phyloP scores from a whole-genome alignment of 2,888 invertebrate genomes.

The Netelia virgata region DNA sequence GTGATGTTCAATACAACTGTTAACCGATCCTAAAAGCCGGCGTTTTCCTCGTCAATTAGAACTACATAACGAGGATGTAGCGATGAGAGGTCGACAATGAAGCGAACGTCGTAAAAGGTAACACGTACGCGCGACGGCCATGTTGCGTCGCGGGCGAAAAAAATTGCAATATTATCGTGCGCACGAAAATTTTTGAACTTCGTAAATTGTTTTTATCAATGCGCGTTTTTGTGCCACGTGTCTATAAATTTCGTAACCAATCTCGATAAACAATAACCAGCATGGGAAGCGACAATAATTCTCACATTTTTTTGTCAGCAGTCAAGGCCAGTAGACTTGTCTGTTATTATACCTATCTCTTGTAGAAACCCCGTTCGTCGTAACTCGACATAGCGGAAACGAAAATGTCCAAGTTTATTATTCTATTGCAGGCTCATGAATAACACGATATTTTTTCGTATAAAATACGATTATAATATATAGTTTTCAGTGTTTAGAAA shows the following conservation, averaged over 20 bases:
- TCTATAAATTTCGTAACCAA: too few relatives aligned
- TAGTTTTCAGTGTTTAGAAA: too few relatives aligned
- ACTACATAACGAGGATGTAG: not conserved
- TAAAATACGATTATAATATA: too few relatives aligned
- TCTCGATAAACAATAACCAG: too few relatives aligned
- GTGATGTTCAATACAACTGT: too few relatives aligned
- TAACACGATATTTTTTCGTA: too few relatives aligned
- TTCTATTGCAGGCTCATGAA: not conserved
- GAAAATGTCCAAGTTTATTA: not conserved
- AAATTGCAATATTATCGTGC: slow-evolving; percentile 6
- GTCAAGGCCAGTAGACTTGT: not conserved
- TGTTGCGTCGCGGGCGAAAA: slow-evolving; percentile 51
- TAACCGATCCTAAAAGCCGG: too few relatives aligned
- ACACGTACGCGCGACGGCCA: slow-evolving; percentile 60
- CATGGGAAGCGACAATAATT: not conserved
- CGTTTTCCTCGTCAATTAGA: too few relatives aligned
- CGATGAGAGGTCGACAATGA: slow-evolving; percentile 1
- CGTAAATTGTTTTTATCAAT: not conserved
- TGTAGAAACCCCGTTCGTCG: not conserved
- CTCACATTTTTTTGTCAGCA: not conserved
- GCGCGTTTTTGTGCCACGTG: too few relatives aligned
- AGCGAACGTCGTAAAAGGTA: slow-evolving; percentile 33
- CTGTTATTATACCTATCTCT: not conserved
- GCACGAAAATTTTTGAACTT: slow-evolving; percentile 11
- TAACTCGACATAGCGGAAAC: not conserved